A percentile compares a stretch with the other conserved stretches of the same genome.
Evolutionary conservation across 2,888 invertebrate species (phyloP).

Genomic region (Chironomus riparius): DNA sequence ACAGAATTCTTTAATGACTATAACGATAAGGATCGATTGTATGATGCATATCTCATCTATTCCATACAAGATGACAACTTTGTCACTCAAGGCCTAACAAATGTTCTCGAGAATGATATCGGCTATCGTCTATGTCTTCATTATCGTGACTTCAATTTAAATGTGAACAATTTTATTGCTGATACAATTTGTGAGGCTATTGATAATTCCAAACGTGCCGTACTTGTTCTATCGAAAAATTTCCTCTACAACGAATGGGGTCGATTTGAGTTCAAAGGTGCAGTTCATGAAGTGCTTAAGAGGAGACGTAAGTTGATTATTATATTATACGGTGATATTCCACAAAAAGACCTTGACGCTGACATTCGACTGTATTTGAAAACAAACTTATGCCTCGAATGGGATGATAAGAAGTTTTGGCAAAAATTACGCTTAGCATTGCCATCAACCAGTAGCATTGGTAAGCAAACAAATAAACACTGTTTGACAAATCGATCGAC

Average conservation of each 20-base stretch:
- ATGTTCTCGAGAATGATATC: constrained; percentile 75
- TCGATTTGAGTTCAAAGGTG: constrained; percentile 88
- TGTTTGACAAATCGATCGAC: constrained; percentile 42
- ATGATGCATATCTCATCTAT: constrained; percentile 93
- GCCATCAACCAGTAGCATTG: constrained; percentile 44
- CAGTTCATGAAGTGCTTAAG: constrained; percentile 81
- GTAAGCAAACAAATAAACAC: constrained; percentile 28
- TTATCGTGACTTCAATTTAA: constrained; percentile 85
- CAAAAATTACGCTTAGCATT: constrained; percentile 86
- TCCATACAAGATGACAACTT: constrained; percentile 88
- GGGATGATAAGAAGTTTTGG: constrained; percentile 95
- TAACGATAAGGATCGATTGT: constrained; percentile 68
- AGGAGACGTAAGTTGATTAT: constrained; percentile 79
- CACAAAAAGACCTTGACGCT: constrained; percentile 79
- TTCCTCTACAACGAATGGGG: constrained; percentile 95
- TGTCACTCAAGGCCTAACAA: constrained; percentile 79
- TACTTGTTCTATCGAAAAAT: constrained; percentile 83
- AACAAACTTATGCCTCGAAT: constrained; percentile 84
- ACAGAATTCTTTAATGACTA: constrained; percentile 70
- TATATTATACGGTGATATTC: constrained; percentile 80
- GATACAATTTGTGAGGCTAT: constrained; percentile 90
- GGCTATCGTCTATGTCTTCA: constrained; percentile 83
- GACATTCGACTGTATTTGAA: constrained; percentile 84
- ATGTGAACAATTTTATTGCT: constrained; percentile 77
- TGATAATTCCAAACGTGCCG: constrained; percentile 79